Conservation (phyloP, 2,888 invertebrate species). For the Pecten maximus region DNA sequence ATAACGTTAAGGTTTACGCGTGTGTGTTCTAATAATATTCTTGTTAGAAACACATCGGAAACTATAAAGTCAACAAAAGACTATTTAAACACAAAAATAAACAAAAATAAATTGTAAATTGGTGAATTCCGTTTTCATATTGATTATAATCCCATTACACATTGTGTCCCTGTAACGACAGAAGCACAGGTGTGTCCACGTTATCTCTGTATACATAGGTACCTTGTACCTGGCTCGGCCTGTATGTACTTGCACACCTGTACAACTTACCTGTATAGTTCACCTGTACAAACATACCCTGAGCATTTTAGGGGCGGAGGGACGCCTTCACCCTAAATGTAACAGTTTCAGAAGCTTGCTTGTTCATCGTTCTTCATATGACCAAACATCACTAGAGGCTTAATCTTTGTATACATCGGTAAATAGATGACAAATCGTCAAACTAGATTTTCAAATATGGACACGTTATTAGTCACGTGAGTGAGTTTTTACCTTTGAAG, state of each 20-base stretch:
- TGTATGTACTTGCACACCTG: constrained; percentile 8
- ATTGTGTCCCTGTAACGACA: no score
- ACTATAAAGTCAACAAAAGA: no score
- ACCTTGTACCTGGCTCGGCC: background rate
- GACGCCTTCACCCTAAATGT: background rate
- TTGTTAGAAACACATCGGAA: no score
- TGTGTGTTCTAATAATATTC: no score
- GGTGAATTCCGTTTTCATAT: no score
- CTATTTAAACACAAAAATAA: no score
- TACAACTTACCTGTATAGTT: no score
- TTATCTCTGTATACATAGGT: background rate
- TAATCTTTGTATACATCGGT: background rate
- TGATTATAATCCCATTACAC: no score
- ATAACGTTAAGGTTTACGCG: no score
- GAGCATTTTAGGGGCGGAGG: background rate
- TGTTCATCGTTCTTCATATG: background rate
- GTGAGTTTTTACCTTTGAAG: background rate
- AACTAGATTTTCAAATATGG: background rate
- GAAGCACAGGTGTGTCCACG: background rate
- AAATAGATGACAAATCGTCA: background rate
- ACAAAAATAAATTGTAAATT: no score
- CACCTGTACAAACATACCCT: background rate
- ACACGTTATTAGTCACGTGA: background rate
- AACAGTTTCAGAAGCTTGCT: background rate
- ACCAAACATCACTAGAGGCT: background rate